Evolutionary conservation across 1,140 invertebrate genomes (phyloP).

Genomic region (Grapholita molesta): DNA sequence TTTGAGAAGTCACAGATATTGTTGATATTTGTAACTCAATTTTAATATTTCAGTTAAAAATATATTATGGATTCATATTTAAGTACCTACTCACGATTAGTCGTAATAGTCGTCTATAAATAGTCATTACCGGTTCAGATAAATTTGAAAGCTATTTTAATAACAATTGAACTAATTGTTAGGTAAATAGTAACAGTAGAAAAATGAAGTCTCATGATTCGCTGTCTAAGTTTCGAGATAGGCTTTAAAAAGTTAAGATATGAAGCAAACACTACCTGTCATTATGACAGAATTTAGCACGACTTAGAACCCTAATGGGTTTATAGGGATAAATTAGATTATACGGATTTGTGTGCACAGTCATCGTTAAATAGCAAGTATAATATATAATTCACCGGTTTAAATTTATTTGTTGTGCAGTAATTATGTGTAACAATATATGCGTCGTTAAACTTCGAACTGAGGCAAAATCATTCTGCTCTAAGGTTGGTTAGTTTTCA

Average conservation of each 20-base stretch:
- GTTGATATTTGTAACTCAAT: too few species aligned
- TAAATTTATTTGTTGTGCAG: too few species aligned
- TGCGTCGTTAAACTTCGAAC: too few species aligned
- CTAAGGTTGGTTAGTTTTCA: too few species aligned
- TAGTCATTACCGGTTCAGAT: not conserved
- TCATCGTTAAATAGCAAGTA: not conserved
- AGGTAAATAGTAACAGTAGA: not conserved
- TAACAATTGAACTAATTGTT: not conserved
- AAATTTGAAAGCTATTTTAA: not conserved
- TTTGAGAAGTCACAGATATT: too few species aligned
- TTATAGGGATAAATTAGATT: not conserved
- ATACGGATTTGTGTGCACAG: not conserved
- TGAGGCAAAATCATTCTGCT: too few species aligned
- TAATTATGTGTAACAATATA: too few species aligned
- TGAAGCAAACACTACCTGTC: not conserved
- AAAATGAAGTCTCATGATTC: not conserved
- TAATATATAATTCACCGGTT: too few species aligned
- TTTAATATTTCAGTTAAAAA: too few species aligned
- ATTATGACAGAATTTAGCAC: not conserved
- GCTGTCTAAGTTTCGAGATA: not conserved
- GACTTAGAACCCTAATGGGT: not conserved
- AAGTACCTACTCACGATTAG: too few species aligned
- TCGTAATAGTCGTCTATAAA: too few species aligned
- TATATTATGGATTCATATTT: too few species aligned
- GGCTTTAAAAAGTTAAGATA: not conserved